Percentiles rank a stretch among this genome's conserved stretches.
Evolutionary conservation across 2,797 vertebrate genomes (phyloP).

Genomic region (Podarcis lilfordi): DNA sequence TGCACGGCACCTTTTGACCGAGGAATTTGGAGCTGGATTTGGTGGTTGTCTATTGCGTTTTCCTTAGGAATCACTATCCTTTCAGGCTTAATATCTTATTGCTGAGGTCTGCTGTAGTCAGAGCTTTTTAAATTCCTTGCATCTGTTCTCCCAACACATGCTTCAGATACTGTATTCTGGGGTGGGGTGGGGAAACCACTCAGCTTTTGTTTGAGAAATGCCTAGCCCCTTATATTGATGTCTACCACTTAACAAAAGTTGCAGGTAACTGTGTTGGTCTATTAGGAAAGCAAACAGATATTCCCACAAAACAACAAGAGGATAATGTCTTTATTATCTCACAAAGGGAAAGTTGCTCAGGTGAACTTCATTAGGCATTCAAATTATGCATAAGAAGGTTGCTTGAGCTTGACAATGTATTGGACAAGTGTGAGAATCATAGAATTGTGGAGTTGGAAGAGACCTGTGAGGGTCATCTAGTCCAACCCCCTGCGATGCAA

Average conservation of each 20-base stretch:
- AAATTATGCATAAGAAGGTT: background rate
- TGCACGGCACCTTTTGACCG: background rate
- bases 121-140: background rate
- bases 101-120: background rate
- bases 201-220: background rate
- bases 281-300: background rate
- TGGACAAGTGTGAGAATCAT: no score
- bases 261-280: background rate
- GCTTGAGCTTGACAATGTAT: background rate
- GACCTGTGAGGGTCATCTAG: no score
- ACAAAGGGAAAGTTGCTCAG: no score
- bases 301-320: background rate
- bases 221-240: background rate
- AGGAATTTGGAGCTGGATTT: background rate
- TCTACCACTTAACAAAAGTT: background rate
- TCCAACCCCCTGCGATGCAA: no score
- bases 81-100: background rate
- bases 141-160: background rate
- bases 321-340: background rate
- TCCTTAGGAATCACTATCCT: background rate
- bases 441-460: no score
- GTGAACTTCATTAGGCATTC: no score
- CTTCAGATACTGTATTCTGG: background rate
- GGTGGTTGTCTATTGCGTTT: background rate
- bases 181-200: background rate